Evolutionary conservation across 2,113 vertebrate species (phyloP).

Genomic region (Poecile atricapillus): DNA sequence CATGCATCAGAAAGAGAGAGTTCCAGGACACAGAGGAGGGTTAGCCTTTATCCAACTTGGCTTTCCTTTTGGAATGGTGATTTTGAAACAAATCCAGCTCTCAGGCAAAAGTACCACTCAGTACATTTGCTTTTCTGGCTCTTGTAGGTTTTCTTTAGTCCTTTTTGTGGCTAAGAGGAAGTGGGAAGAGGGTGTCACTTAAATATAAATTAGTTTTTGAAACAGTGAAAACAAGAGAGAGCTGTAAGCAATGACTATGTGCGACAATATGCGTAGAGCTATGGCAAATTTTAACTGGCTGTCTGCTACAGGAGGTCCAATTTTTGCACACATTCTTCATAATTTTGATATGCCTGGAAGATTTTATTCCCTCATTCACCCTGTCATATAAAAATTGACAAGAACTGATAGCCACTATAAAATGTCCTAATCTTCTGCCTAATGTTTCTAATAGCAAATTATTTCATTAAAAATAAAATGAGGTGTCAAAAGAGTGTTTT

Average conservation of each 20-base stretch:
- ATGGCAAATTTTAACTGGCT: conserved; percentile 56
- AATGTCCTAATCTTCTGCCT: conserved; percentile 48
- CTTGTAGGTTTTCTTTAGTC: not conserved
- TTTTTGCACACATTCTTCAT: conserved; percentile 45
- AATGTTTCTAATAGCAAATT: conserved; percentile 69
- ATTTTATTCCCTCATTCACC: conserved; percentile 4
- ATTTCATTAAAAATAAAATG: conserved; percentile 64
- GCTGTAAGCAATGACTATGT: conserved; percentile 19
- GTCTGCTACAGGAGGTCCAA: not conserved
- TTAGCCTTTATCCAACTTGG: not conserved
- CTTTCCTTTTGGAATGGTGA: not conserved
- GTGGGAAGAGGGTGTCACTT: conserved; percentile 38
- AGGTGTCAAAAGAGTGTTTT: conserved; percentile 10
- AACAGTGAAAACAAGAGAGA: conserved; percentile 1
- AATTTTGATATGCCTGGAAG: conserved; percentile 41
- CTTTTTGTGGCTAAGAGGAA: conserved; percentile 42
- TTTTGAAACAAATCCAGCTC: not conserved
- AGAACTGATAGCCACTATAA: conserved; percentile 43
- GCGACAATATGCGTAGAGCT: conserved; percentile 55
- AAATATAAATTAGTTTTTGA: conserved; percentile 61
- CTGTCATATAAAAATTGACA: conserved; percentile 60
- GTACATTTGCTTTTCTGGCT: not conserved
- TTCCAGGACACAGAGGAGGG: not conserved
- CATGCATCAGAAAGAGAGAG: not conserved
- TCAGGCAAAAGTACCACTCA: not conserved